A percentile compares a stretch with the other conserved stretches of the same genome.
Conservation (phyloP, 2,888 invertebrate genomes). For the Drosophila recens region DNA sequence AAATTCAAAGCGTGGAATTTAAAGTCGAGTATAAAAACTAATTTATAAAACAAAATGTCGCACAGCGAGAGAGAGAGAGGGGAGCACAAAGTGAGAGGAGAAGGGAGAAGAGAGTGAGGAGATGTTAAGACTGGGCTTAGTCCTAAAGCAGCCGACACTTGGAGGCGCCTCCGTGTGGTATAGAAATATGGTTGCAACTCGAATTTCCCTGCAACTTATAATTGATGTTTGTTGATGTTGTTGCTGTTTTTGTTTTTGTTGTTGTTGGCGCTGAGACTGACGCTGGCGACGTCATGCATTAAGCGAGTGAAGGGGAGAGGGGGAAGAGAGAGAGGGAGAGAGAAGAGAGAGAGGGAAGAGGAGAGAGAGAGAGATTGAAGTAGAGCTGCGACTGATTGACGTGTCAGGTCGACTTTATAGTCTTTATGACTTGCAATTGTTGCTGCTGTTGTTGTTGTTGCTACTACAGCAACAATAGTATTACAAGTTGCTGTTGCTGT, state of each 20-base stretch:
- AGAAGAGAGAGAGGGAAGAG: background rate
- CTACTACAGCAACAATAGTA: constrained; percentile 23
- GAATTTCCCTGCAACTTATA: constrained; percentile 61
- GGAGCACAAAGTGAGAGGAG: background rate
- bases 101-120: background rate
- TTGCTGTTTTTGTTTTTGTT: background rate
- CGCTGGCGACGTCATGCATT: constrained; percentile 56
- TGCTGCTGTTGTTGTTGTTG: constrained; percentile 36
- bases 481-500: constrained; percentile 13
- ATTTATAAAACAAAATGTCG: constrained; percentile 52
- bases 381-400: constrained; percentile 59
- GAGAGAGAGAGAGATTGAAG: constrained; percentile 9
- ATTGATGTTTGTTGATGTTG: constrained; percentile 63
- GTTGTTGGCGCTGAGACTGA: constrained; percentile 6
- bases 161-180: constrained; percentile 43
- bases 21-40: constrained; percentile 35
- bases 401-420: constrained; percentile 65
- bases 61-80: constrained; percentile 6
- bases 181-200: constrained; percentile 50
- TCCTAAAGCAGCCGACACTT: constrained; percentile 39
- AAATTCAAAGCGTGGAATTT: constrained; percentile 52
- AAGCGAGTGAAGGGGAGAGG: background rate
- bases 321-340: background rate
- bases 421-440: constrained; percentile 54
- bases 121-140: background rate